Percentiles rank a stretch among this genome's conserved stretches.
These are phyloP conservation scores for Hirundo rustica DNA, from an alignment of 2,797 vertebrate species.

Conservation along the genomic window DNA sequence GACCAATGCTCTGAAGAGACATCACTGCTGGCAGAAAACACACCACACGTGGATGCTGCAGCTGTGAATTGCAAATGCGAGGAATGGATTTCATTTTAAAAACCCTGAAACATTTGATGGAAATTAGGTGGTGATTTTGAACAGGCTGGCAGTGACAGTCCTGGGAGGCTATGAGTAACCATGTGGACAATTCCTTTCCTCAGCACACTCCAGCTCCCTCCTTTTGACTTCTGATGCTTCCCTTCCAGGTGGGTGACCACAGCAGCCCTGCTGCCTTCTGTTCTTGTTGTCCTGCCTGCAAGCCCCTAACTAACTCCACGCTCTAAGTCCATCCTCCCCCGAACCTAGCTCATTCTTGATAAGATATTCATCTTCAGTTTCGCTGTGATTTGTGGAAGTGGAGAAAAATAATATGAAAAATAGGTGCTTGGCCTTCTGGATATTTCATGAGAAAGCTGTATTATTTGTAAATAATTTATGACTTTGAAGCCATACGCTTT, in stretches of 20 bases:
- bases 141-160: neutral
- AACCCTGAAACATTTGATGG: neutral
- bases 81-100: neutral
- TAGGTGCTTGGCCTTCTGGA: neutral
- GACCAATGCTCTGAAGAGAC: neutral
- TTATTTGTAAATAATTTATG: conserved; percentile 64
- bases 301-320: neutral
- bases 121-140: neutral
- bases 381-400: neutral
- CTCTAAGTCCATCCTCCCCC: neutral
- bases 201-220: neutral
- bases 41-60: fast-evolving
- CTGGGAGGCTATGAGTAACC: neutral
- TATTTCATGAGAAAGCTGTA: conserved; percentile 43
- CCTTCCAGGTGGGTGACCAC: neutral
- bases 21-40: neutral
- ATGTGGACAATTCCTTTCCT: neutral
- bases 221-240: neutral
- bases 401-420: conserved; percentile 19
- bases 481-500: conserved; percentile 24
- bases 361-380: neutral
- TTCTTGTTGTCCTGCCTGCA: neutral
- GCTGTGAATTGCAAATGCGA: neutral
- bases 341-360: neutral
- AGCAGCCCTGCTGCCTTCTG: neutral